phyloP scores from a whole-genome alignment of 1,140 invertebrate genomes.

The Trichonephila inaurata region DNA sequence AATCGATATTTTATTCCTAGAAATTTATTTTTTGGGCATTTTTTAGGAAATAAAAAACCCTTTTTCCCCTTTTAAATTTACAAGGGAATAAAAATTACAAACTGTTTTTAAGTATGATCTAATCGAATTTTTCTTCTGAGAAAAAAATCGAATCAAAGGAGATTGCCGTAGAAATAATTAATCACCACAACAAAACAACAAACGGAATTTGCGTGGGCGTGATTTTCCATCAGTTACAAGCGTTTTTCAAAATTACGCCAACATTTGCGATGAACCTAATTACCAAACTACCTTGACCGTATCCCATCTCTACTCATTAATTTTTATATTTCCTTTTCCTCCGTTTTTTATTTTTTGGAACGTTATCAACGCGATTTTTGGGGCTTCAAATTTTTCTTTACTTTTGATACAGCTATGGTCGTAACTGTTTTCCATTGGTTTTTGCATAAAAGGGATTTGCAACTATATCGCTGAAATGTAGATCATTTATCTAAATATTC shows the following conservation, averaged over 20 bases:
- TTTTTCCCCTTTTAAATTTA: too few relatives aligned
- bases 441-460: background rate
- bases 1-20: too few relatives aligned
- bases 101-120: too few relatives aligned
- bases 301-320: conserved; percentile 6
- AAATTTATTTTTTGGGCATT: too few relatives aligned
- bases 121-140: background rate
- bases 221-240: background rate
- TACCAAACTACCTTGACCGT: conserved; percentile 10
- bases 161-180: background rate
- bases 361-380: background rate
- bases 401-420: background rate
- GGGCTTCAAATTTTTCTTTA: background rate
- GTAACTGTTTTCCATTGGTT: background rate
- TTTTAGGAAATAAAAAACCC: too few relatives aligned
- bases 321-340: background rate
- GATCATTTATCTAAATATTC: background rate
- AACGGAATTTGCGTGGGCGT: background rate
- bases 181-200: background rate
- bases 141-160: background rate
- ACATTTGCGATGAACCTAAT: background rate
- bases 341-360: background rate
- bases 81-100: too few relatives aligned
- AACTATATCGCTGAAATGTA: background rate
- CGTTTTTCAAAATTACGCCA: conserved; percentile 6